Conservation (phyloP, 2,888 invertebrate genomes). For the Sphaerolaimus hirsutus region DNA sequence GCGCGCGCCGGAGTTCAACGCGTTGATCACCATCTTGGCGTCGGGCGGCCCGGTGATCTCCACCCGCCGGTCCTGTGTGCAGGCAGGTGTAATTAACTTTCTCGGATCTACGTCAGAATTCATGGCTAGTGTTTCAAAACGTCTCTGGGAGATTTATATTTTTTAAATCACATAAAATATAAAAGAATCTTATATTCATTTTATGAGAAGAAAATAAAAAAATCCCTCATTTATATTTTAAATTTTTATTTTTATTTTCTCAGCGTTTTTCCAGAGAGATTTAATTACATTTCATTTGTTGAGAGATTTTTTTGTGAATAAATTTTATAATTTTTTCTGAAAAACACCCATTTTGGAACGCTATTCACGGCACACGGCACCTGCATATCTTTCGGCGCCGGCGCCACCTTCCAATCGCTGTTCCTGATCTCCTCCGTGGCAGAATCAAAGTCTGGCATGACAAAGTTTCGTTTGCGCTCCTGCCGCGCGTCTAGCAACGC, state of each 20-base stretch:
- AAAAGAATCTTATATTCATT: too few species aligned
- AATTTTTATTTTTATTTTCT: too few species aligned
- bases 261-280: too few species aligned
- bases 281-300: too few species aligned
- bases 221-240: too few species aligned
- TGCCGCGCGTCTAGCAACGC: slow-evolving; percentile 15
- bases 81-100: slow-evolving; percentile 4
- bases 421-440: slow-evolving; percentile 30
- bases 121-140: neutral
- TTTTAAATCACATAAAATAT: too few species aligned
- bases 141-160: neutral
- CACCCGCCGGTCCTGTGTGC: slow-evolving; percentile 23
- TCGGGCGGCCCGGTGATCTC: slow-evolving; percentile 34
- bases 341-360: too few species aligned
- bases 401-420: slow-evolving; percentile 18
- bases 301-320: too few species aligned
- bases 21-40: slow-evolving; percentile 40
- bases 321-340: too few species aligned
- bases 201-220: too few species aligned
- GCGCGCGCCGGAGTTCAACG: slow-evolving; percentile 34
- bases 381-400: neutral
- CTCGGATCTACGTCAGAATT: neutral
- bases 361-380: slow-evolving; percentile 27
- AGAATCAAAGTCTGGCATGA: slow-evolving; percentile 28
- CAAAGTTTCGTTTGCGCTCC: too few species aligned